Conservation (phyloP, 2,797 vertebrate genomes). For the Sebastes steindachneri region DNA sequence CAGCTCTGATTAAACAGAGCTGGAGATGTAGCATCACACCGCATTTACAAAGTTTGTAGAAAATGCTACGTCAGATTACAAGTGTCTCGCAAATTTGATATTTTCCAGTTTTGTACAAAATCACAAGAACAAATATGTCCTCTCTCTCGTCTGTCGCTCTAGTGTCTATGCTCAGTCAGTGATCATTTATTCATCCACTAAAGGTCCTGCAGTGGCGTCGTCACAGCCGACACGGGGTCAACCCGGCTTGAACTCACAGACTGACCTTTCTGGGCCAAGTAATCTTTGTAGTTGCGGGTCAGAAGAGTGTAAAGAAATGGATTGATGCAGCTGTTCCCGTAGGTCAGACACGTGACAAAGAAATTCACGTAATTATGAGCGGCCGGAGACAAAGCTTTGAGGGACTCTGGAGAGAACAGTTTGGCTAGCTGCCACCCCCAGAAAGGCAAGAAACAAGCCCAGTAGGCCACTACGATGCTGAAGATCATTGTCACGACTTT, state of each 20-base stretch:
- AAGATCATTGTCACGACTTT: slow-evolving; percentile 85
- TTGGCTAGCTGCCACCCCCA: slow-evolving; percentile 90
- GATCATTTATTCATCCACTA: slow-evolving; percentile 8
- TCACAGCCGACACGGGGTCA: slow-evolving; percentile 66
- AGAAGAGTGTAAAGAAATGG: slow-evolving; percentile 89
- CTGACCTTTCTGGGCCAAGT: slow-evolving; percentile 78
- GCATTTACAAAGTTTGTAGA: neutral
- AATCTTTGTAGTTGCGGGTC: slow-evolving; percentile 79
- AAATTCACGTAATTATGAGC: slow-evolving; percentile 88
- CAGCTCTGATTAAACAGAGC: neutral
- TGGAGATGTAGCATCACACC: neutral
- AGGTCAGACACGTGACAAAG: slow-evolving; percentile 89
- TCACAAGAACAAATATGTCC: neutral
- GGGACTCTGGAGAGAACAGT: slow-evolving; percentile 78
- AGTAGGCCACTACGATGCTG: slow-evolving; percentile 85
- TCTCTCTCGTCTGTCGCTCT: neutral
- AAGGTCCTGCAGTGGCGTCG: slow-evolving; percentile 61
- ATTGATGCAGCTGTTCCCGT: slow-evolving; percentile 90
- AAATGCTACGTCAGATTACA: neutral
- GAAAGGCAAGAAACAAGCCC: slow-evolving; percentile 90
- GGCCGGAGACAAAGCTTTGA: slow-evolving; percentile 72
- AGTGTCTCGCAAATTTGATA: neutral
- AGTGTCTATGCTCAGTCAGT: neutral
- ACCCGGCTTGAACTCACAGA: slow-evolving; percentile 67
- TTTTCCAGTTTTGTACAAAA: neutral